These are phyloP conservation scores for cat (Felis catus) DNA, from an alignment of 2,113 vertebrate genomes.

Conservation along the genomic window F.catus_Fca126_mat1.0 CM031419.1:188388001-188388500, in stretches of 20 bases:
- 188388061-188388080: background rate
- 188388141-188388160: background rate
- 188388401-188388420: background rate
- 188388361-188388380: background rate
- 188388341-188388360: background rate
- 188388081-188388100: background rate
- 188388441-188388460: background rate
- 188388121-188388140: background rate
- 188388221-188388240: background rate
- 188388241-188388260: background rate
- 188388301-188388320: background rate
- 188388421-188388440: background rate
- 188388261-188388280: background rate
- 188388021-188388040: background rate
- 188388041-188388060: background rate
- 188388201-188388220: background rate
- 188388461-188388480: background rate
- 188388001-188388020: background rate
- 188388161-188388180: background rate
- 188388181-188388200: background rate
- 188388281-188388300: background rate
- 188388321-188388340: background rate
- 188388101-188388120: background rate
- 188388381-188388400: background rate
- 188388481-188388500: conserved; percentile 25